phyloP scores from a whole-genome alignment of 2,888 invertebrate genomes.

The Aphrophora alni region DNA sequence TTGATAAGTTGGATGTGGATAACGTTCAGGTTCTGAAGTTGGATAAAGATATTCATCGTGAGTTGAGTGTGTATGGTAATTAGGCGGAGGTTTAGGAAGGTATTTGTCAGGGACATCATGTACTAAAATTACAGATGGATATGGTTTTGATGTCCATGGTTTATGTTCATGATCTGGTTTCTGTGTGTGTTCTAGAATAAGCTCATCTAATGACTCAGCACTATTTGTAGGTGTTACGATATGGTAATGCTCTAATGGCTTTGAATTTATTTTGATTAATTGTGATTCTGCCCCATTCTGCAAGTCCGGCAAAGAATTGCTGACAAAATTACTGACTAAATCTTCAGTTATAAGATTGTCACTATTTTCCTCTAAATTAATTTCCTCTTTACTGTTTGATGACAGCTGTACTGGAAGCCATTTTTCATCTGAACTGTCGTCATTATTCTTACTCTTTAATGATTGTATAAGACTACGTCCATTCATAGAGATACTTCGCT shows the following conservation, averaged over 20 bases:
- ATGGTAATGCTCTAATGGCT: neutral
- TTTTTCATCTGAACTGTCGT: neutral
- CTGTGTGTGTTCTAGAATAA: constrained; percentile 26
- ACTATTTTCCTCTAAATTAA: neutral
- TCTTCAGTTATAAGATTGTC: constrained; percentile 5
- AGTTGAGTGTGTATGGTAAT: neutral
- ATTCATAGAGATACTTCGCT: neutral
- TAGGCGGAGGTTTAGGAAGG: constrained; percentile 35
- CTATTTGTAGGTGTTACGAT: constrained; percentile 12
- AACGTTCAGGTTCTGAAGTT: neutral
- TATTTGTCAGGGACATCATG: constrained; percentile 36
- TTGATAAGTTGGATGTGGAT: constrained; percentile 17
- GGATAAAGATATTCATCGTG: neutral
- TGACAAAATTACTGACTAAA: constrained; percentile 40
- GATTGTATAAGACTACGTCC: neutral
- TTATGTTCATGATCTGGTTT: constrained; percentile 22
- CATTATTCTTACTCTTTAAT: neutral
- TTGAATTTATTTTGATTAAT: neutral
- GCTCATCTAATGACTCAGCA: constrained; percentile 32
- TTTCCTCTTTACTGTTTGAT: neutral
- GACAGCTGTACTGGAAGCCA: constrained; percentile 27
- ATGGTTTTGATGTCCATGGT: constrained; percentile 15
- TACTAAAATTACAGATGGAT: constrained; percentile 35
- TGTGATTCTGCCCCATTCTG: constrained; percentile 9
- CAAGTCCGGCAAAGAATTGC: constrained; percentile 42